Base-by-base conservation (phyloP, 2,888 invertebrate species). In the Nezara viridula region DNA sequence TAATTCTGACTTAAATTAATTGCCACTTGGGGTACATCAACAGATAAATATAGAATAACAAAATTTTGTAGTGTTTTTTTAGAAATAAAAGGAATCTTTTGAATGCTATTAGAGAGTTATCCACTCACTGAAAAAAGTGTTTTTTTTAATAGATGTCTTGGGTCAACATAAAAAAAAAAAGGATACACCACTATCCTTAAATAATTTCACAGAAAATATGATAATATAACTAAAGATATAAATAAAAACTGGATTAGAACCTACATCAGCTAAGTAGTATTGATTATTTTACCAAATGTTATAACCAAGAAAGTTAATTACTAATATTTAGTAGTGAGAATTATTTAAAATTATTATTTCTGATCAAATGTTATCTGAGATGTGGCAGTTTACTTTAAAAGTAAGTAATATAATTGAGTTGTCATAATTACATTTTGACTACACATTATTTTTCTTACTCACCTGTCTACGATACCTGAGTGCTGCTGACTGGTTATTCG, bases 401-500 rank as follows among this genome's bases (percentile, higher is more conserved):
- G 49, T 14, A 52, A 40, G 9, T n/a, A 12, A 27, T 7, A 21
- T 32, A 40, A 32, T 50, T 21, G 14, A n/a, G 14, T 19, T n/a
- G n/a, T n/a, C n/a, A n/a, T n/a, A n/a, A 0, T 66, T 66, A 66
- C 19, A 32, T 32, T 19, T 5, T 66, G 32, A 37, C 3, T 32
- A n/a, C 16, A 44, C 10, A 88, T 19, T 40, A 40, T 44, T 44
- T 81, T 44, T 81, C 32, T 44, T 81, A 32, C 77, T 88, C 2
- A 87, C 66, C 85, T 88, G 85, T 32, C 88, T 89, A 21, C 85
- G 55, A 55, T 92, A 92, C 85, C 92, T 91, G 12, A 92, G 90
- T 7, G 92, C 92, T 14, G 92, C 90, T 24, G 91, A 91, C 90
- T 92, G 86, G 90, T 95, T 93, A 89, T 93, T 92, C 0, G 94